Conservation (phyloP, 2,113 vertebrate genomes). For the Marmota monax region DNA sequence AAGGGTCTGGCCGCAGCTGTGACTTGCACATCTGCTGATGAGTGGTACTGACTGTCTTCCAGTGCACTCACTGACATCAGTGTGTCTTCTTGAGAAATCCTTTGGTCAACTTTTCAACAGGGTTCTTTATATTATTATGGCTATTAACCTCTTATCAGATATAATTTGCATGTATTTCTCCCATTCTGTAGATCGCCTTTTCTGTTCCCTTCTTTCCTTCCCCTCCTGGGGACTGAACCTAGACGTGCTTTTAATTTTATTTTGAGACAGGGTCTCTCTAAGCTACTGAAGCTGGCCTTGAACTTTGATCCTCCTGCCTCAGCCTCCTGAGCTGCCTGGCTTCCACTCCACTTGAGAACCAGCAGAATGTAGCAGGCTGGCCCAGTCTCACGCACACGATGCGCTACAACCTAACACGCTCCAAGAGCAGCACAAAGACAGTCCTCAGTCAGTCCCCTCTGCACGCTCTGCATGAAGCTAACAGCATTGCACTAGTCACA, state of each 20-base stretch:
- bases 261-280: not conserved
- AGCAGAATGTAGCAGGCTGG: not conserved
- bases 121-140: too few species aligned
- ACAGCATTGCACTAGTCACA: fast-evolving
- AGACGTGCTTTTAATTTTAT: not conserved
- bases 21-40: too few species aligned
- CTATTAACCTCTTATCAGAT: too few species aligned
- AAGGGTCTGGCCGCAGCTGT: too few species aligned
- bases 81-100: too few species aligned
- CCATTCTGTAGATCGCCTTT: too few species aligned
- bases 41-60: too few species aligned
- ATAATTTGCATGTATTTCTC: too few species aligned
- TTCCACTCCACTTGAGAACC: not conserved
- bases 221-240: not conserved
- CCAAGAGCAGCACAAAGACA: too few species aligned
- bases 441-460: not conserved
- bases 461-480: not conserved
- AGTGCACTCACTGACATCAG: too few species aligned
- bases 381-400: not conserved
- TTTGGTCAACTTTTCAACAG: too few species aligned
- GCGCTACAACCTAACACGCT: fast-evolving
- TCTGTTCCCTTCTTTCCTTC: too few species aligned
- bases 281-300: not conserved
- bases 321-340: not conserved
- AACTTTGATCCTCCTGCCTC: not conserved